These are phyloP conservation scores for Drosophila pruinosa DNA, from an alignment of 1,140 invertebrate species.

Conservation along the genomic window DNA sequence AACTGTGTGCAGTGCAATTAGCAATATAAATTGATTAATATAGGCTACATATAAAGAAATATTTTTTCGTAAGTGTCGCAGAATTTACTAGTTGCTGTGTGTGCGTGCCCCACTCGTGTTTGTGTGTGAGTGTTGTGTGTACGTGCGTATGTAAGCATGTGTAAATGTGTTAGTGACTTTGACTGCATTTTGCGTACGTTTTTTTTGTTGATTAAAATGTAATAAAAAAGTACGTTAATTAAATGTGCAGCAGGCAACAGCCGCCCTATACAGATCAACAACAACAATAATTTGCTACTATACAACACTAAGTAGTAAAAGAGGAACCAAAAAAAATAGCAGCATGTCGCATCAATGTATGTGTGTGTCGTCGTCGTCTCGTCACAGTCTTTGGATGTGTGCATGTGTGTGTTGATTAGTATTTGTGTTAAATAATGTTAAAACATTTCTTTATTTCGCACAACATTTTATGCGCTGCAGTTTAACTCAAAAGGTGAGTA, in stretches of 20 bases:
- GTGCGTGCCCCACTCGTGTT: conserved; percentile 40
- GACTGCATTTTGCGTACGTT: conserved; percentile 69
- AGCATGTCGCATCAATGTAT: conserved; percentile 42
- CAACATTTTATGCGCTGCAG: conserved; percentile 53
- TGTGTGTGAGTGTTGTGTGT: conserved; percentile 48
- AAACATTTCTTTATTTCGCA: conserved; percentile 64
- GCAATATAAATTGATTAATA: conserved; percentile 52
- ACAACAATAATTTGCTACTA: conserved; percentile 30
- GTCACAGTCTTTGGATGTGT: conserved; percentile 32
- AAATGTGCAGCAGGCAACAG: conserved; percentile 37
- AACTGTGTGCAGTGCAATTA: conserved; percentile 53
- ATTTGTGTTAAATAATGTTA: conserved; percentile 75
- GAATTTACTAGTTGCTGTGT: conserved; percentile 77
- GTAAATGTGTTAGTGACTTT: conserved; percentile 58
- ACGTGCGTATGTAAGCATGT: conserved; percentile 35
- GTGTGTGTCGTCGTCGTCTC: conserved; percentile 42
- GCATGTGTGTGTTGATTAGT: conserved; percentile 43
- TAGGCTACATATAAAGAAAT: conserved; percentile 26
- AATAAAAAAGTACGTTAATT: conserved; percentile 42
- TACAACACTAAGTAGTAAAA: conserved; percentile 28
- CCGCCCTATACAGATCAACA: conserved; percentile 27
- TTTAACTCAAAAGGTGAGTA: conserved; percentile 59
- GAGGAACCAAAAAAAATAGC: conserved; percentile 36
- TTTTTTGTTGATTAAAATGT: conserved; percentile 44
- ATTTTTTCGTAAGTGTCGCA: conserved; percentile 72